A percentile compares a stretch with the other conserved stretches of the same genome.
phyloP scores from a whole-genome alignment of 2,888 invertebrate species.

The Epinotia demarniana region DNA sequence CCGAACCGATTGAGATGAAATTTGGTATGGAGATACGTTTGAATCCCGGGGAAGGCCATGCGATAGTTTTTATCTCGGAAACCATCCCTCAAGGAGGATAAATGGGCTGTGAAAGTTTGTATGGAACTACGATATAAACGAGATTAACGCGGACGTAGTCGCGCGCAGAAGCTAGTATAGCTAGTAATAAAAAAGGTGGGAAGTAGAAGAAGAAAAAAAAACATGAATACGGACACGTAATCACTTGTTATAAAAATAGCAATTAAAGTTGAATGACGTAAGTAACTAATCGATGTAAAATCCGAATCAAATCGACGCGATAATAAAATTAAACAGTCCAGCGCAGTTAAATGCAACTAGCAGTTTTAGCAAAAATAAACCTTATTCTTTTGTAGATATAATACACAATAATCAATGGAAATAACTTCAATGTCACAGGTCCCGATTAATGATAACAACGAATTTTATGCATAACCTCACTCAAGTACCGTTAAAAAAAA shows the following conservation, averaged over 20 bases:
- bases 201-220: too few species aligned
- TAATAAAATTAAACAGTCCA: neutral
- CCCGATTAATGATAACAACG: slow-evolving; percentile 17
- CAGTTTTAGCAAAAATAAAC: neutral
- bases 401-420: neutral
- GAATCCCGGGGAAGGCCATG: too few species aligned
- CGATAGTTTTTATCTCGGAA: too few species aligned
- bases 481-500: neutral
- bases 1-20: too few species aligned
- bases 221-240: too few species aligned
- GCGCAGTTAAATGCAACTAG: slow-evolving; percentile 20
- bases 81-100: too few species aligned
- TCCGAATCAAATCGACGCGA: neutral
- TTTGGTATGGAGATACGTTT: too few species aligned
- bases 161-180: too few species aligned
- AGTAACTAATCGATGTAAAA: slow-evolving; percentile 12
- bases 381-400: neutral
- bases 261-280: neutral
- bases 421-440: slow-evolving; percentile 45
- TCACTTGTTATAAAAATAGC: neutral
- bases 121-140: too few species aligned
- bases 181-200: too few species aligned
- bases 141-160: too few species aligned
- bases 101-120: too few species aligned
- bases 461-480: slow-evolving; percentile 15